A percentile compares a stretch with the other conserved stretches of the same genome.
Conservation (phyloP, 2,888 invertebrate species). For the Ornithoptera priamus region DNA sequence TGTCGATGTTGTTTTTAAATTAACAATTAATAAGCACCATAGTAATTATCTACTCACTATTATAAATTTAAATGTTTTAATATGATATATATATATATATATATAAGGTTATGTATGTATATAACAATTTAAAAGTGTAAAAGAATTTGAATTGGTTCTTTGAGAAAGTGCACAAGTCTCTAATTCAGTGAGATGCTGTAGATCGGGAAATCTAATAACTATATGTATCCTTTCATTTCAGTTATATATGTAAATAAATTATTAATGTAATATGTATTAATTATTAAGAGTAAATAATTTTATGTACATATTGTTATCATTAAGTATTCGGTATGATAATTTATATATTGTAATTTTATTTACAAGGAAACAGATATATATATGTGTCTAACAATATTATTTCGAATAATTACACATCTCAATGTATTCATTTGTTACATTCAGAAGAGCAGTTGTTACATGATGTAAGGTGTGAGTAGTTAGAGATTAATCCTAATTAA, state of each 20-base stretch:
- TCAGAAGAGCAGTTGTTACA: too few relatives aligned
- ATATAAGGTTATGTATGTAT: background rate
- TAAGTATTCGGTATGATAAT: background rate
- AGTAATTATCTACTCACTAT: background rate
- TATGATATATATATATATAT: too few relatives aligned
- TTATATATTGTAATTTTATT: too few relatives aligned
- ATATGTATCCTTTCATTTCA: background rate
- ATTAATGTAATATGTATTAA: background rate
- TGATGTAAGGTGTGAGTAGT: too few relatives aligned
- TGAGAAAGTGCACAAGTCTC: background rate
- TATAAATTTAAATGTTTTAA: too few relatives aligned
- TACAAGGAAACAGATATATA: too few relatives aligned
- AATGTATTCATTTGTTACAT: too few relatives aligned
- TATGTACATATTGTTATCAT: background rate
- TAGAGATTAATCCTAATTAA: too few relatives aligned
- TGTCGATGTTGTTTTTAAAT: slow-evolving; percentile 22
- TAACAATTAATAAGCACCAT: slow-evolving; percentile 25
- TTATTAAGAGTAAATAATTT: too few relatives aligned
- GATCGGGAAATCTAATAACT: background rate
- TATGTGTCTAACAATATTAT: too few relatives aligned
- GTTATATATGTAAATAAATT: background rate
- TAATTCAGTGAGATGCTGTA: background rate
- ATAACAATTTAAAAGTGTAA: background rate
- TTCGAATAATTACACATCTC: too few relatives aligned
- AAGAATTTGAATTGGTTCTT: background rate